Conservation (phyloP, 2,113 vertebrate species). For the Origma solitaria region DNA sequence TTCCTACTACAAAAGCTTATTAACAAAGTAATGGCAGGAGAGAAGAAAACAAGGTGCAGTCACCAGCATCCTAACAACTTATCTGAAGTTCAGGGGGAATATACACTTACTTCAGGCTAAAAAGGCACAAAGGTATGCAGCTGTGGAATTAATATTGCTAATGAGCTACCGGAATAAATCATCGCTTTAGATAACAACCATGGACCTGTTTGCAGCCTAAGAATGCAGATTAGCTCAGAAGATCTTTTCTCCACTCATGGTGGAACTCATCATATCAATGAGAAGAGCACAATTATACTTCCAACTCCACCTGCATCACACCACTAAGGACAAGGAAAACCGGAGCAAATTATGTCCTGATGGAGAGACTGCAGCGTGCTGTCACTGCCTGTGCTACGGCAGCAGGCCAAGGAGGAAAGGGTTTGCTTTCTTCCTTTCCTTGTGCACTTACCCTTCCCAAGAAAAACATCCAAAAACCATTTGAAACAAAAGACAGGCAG, state of each 20-base stretch:
- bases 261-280: neutral
- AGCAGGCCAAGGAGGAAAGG: accelerated
- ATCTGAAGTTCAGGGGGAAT: slow-evolving; percentile 29
- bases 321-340: neutral
- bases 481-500: neutral
- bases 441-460: neutral
- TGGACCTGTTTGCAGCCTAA: neutral
- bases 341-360: neutral
- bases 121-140: slow-evolving; percentile 74
- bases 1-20: slow-evolving; percentile 20
- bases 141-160: slow-evolving; percentile 57
- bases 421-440: neutral
- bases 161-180: slow-evolving; percentile 10
- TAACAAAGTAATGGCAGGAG: slow-evolving; percentile 29
- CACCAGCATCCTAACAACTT: slow-evolving; percentile 41
- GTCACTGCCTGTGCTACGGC: neutral
- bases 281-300: neutral
- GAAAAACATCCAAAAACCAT: neutral
- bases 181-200: neutral
- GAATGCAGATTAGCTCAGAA: neutral
- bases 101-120: slow-evolving; percentile 58
- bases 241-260: neutral
- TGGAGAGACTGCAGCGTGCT: accelerated
- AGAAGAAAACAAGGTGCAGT: slow-evolving; percentile 67
- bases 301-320: neutral